A percentile compares a stretch with the other conserved stretches of the same genome.
Conservation (phyloP, 2,113 vertebrate species). For the Nycticorax nycticorax region DNA sequence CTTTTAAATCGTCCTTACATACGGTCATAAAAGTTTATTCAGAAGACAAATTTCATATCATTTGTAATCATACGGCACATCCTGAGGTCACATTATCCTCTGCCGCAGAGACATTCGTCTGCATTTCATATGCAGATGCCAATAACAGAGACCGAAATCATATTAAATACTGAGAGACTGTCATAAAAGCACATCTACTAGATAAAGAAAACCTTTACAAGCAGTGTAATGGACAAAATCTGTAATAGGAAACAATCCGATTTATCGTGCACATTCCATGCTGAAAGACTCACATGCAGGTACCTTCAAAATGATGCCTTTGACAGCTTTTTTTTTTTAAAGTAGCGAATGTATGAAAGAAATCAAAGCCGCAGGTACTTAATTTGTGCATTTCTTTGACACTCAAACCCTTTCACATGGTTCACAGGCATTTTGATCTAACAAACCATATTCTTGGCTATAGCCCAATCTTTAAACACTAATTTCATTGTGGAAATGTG, state of each 20-base stretch:
- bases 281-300: neutral
- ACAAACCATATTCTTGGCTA: neutral
- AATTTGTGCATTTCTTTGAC: neutral
- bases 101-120: neutral
- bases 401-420: neutral
- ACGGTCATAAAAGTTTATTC: neutral
- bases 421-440: neutral
- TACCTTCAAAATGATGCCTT: neutral
- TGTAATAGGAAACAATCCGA: neutral
- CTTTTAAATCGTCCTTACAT: neutral
- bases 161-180: neutral
- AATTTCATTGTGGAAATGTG: neutral
- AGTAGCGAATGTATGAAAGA: neutral
- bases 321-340: neutral
- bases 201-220: neutral
- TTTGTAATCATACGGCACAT: neutral
- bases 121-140: conserved; percentile 24
- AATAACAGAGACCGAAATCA: neutral
- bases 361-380: neutral
- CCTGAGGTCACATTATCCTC: neutral
- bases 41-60: neutral
- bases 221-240: neutral
- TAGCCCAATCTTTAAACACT: neutral
- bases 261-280: accelerated
- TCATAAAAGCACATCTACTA: neutral